Conservation (phyloP, 2,113 vertebrate species). For the Scalopus aquaticus region DNA sequence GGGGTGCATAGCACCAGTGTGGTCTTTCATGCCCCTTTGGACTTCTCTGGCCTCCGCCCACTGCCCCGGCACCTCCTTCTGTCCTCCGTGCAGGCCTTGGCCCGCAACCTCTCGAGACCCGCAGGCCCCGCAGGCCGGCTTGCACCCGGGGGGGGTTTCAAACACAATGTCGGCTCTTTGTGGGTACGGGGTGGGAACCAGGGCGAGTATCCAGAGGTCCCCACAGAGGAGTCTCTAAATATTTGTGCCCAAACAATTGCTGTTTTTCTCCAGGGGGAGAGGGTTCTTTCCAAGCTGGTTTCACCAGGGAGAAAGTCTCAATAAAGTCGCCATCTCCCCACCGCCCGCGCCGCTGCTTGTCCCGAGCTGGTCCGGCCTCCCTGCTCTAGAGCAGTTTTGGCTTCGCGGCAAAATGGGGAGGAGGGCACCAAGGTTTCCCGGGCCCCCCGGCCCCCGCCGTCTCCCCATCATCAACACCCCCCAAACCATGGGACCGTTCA, state of each 20-base stretch:
- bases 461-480: not conserved
- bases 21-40: not conserved
- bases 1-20: not conserved
- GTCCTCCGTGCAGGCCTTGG: not conserved
- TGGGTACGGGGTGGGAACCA: not conserved
- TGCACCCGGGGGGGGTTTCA: not conserved
- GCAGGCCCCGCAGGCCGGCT: too few relatives aligned
- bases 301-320: slow-evolving; percentile 67
- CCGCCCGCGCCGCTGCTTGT: not conserved
- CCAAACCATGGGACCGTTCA: not conserved
- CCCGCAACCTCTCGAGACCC: too few relatives aligned
- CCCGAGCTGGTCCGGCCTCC: not conserved
- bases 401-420: not conserved
- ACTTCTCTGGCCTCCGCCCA: not conserved
- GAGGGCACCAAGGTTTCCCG: not conserved
- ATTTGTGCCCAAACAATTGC: slow-evolving; percentile 29
- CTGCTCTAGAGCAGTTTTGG: not conserved
- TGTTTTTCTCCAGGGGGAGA: slow-evolving; percentile 27
- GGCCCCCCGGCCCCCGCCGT: not conserved
- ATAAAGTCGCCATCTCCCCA: slow-evolving; percentile 72
- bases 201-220: not conserved
- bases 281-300: slow-evolving; percentile 33
- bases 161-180: slow-evolving; percentile 39
- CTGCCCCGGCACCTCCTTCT: not conserved
- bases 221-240: not conserved